A percentile compares a stretch with the other conserved stretches of the same genome.
phyloP scores from a whole-genome alignment of 1,140 invertebrate species.

The Schmidtea mediterranea region DNA sequence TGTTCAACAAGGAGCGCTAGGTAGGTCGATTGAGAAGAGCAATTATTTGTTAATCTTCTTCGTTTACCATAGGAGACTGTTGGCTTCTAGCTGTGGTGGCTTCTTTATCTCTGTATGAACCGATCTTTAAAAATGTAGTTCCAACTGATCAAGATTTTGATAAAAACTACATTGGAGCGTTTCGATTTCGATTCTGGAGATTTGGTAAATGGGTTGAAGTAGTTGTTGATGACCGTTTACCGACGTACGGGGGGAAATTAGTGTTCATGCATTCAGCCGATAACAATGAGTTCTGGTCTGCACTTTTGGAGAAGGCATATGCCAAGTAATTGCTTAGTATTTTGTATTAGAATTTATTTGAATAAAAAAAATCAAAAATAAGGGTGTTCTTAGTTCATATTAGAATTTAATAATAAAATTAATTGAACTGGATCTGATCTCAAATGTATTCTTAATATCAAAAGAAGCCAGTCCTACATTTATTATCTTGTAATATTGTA shows the following conservation, averaged over 20 bases:
- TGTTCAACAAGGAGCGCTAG: constrained; percentile 79
- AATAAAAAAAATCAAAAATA: too few relatives aligned
- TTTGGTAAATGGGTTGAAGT: constrained; percentile 44
- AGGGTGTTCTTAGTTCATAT: too few relatives aligned
- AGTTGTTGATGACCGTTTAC: constrained; percentile 42
- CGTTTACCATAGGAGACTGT: constrained; percentile 9
- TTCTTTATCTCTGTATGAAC: constrained; percentile 63
- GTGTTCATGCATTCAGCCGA: constrained; percentile 39
- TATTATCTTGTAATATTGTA: too few relatives aligned
- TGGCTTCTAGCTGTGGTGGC: constrained; percentile 19
- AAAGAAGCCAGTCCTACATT: too few relatives aligned
- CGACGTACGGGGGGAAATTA: constrained; percentile 37
- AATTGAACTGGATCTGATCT: not conserved
- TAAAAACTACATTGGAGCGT: constrained; percentile 8
- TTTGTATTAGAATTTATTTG: too few relatives aligned
- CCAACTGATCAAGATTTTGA: constrained; percentile 39
- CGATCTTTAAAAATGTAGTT: constrained; percentile 38
- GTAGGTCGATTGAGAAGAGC: constrained; percentile 11
- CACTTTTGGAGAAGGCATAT: constrained; percentile 46
- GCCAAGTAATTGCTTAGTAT: constrained; percentile 46
- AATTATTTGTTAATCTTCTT: not conserved
- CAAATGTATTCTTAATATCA: too few relatives aligned
- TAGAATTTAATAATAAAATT: too few relatives aligned
- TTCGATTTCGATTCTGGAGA: constrained; percentile 41
- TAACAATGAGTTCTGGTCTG: constrained; percentile 42